Evolutionary conservation across 2,888 invertebrate genomes (phyloP).

Genomic region (Patella caerulea): DNA sequence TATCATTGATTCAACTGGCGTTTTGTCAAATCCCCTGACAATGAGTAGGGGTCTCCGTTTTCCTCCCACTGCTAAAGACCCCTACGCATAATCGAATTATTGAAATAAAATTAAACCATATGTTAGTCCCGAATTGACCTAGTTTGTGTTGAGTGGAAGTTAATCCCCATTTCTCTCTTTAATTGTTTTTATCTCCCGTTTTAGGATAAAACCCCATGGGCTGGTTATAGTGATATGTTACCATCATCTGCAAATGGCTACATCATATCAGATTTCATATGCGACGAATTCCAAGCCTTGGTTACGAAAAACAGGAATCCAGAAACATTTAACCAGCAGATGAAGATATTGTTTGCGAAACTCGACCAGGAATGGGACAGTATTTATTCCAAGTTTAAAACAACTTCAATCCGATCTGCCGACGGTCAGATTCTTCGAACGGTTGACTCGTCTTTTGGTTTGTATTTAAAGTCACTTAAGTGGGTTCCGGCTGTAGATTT

Average conservation of each 20-base stretch:
- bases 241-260: constrained; percentile 43
- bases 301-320: constrained; percentile 38
- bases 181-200: constrained; percentile 3
- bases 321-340: constrained; percentile 43
- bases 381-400: constrained; percentile 36
- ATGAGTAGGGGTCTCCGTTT: no score
- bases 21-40: no score
- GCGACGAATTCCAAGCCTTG: constrained; percentile 59
- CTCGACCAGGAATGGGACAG: constrained; percentile 46
- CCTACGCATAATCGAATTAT: no score
- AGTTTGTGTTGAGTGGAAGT: no score
- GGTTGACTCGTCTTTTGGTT: constrained; percentile 58
- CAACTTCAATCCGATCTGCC: constrained; percentile 39
- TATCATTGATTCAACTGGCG: no score
- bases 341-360: constrained; percentile 40
- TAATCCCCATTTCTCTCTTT: no score
- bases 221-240: constrained; percentile 47
- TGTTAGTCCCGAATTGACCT: no score
- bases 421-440: constrained; percentile 42
- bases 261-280: constrained; percentile 53
- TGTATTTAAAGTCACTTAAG: constrained; percentile 45
- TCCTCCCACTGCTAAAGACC: no score
- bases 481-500: constrained; percentile 60
- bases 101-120: no score
- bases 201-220: constrained; percentile 58